Conservation (phyloP, 2,113 vertebrate genomes). For the Tetraodon nigroviridis region DNA sequence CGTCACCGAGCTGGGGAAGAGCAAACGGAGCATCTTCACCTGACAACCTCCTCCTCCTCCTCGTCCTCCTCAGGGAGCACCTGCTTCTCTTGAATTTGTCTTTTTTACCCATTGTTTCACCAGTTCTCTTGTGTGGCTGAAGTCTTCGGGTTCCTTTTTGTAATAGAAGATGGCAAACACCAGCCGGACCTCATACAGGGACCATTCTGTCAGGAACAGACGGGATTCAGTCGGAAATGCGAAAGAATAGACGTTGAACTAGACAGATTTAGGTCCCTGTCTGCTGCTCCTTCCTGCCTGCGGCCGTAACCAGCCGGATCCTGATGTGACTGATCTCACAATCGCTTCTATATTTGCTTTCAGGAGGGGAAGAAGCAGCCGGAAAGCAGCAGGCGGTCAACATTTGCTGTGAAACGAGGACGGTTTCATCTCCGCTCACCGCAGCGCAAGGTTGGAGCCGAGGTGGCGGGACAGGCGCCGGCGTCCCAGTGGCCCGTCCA, state of each 20-base stretch:
- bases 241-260: neutral
- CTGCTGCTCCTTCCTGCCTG: too few relatives aligned
- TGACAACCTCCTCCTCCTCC: too few relatives aligned
- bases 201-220: constrained; percentile 58
- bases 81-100: neutral
- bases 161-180: constrained; percentile 32
- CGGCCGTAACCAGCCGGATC: too few relatives aligned
- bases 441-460: constrained; percentile 70
- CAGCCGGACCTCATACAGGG: constrained; percentile 55
- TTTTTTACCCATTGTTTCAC: constrained; percentile 62
- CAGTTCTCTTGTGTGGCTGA: constrained; percentile 45
- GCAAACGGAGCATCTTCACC: too few relatives aligned
- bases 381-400: too few relatives aligned
- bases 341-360: too few relatives aligned
- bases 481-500: constrained; percentile 70
- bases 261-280: too few relatives aligned
- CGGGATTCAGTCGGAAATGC: neutral
- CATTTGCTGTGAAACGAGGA: too few relatives aligned
- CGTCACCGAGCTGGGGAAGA: constrained; percentile 46
- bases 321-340: too few relatives aligned
- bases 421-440: constrained; percentile 67
- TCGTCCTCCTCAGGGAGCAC: too few relatives aligned
- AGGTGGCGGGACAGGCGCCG: constrained; percentile 3
- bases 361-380: too few relatives aligned
- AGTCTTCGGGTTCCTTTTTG: constrained; percentile 29